Evolutionary conservation across 1,140 invertebrate species (phyloP), one percentile per base, ranked within the genome.

Genomic region (Matsumurasca onukii): DNA sequence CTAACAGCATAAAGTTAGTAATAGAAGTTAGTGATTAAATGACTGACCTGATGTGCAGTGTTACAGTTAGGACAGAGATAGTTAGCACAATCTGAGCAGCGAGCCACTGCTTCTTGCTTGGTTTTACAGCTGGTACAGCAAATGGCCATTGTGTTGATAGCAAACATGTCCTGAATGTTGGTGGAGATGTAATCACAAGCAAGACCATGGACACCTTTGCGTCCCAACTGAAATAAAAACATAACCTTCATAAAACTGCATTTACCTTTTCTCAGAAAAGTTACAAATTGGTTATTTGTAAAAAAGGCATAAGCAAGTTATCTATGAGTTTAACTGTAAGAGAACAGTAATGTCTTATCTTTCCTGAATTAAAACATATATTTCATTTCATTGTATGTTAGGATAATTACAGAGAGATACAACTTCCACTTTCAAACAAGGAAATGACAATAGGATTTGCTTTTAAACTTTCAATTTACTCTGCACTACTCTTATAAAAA

Each of bases 41-140:
- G 20, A n/a, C 67, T 72, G 73, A 78, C 77, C 78, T 94, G 90
- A 80, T 98, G 95, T 55, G 95, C 95, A 29, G 91, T 93, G 71
- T 96, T 93, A 81, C 95, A 98, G 77, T 94, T 93, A 24, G 89
- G 87, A 81, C 95, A 97, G 17, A 98, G 83, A 77, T 95, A 93
- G 81, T 95, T 95, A 73, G 93, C 93, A 80, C 95, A 98, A 78
- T 96, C 93, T 70, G 89, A 91, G 80, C 95, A 97, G 67, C 93
- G 87, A 17, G 94, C 94, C 17, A 97, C 90, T 17, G 95, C 95
- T 76, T 89, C 87, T 78, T 95, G 92, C 78, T 93, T 93, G 73
- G 91, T 88, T 75, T 93, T 94, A 79, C 93, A 95, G 57, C 91
- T 93, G 51, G 92, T 94, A 80, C 93, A 95, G 12, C 90, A 83